phyloP scores from a whole-genome alignment of 2,888 invertebrate genomes.

The Tetranychus piercei region DNA sequence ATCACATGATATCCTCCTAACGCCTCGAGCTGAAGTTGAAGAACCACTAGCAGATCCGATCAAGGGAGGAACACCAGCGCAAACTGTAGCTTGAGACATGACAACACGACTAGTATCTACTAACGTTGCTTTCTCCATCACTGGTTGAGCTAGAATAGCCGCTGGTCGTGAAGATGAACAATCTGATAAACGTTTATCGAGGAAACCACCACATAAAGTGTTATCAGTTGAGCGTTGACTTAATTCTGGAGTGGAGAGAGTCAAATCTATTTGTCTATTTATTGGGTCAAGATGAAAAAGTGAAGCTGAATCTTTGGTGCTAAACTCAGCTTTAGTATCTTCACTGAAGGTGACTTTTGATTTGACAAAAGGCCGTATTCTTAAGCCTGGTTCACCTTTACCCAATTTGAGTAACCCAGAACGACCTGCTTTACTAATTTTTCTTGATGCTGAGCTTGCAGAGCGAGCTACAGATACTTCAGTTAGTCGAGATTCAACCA shows the following conservation, averaged over 20 bases:
- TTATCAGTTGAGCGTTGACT: neutral
- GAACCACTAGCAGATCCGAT: neutral
- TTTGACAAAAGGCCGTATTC: slow-evolving; percentile 18
- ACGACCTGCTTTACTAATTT: neutral
- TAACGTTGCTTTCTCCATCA: neutral
- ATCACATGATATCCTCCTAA: neutral
- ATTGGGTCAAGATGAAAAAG: neutral
- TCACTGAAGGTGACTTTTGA: slow-evolving; percentile 20
- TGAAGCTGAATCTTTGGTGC: neutral
- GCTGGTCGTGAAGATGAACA: neutral
- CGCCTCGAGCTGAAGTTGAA: neutral
- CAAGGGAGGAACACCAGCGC: neutral
- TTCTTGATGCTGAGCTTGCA: slow-evolving; percentile 2
- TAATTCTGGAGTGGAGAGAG: neutral
- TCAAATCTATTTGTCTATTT: neutral
- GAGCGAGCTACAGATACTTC: neutral
- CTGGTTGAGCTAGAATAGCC: neutral
- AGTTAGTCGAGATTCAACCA: neutral
- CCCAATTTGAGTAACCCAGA: slow-evolving; percentile 11
- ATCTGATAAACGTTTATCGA: neutral
- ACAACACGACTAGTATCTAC: neutral
- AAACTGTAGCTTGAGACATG: neutral
- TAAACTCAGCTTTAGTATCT: slow-evolving; percentile 15
- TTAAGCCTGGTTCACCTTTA: slow-evolving; percentile 13
- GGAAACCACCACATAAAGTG: neutral